Percentiles rank a stretch among this genome's conserved stretches.
phyloP scores from a whole-genome alignment of 2,888 invertebrate genomes.

The Ormia ochracea region DNA sequence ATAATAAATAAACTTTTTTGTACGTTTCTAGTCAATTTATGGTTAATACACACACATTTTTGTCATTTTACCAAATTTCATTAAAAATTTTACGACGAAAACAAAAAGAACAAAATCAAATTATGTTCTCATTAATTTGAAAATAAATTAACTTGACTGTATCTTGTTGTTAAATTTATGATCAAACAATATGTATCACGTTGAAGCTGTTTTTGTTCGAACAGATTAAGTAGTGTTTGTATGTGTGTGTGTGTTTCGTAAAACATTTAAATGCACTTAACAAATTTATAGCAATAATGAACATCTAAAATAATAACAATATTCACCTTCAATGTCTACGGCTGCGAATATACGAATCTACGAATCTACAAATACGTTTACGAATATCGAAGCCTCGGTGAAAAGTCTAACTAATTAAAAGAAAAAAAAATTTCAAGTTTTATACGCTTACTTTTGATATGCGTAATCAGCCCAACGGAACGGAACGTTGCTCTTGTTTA shows the following conservation, averaged over 20 bases:
- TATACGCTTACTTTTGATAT: not conserved
- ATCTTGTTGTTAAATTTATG: conserved; percentile 47
- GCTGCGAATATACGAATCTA: not conserved
- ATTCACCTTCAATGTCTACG: not conserved
- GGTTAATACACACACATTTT: not conserved
- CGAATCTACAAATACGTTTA: not conserved
- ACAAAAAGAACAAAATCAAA: conserved; percentile 15
- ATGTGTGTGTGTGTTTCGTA: not conserved
- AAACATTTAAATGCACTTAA: conserved; percentile 59
- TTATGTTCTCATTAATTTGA: conserved; percentile 31
- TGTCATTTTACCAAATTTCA: conserved; percentile 1
- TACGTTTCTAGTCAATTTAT: not conserved
- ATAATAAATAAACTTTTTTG: not conserved
- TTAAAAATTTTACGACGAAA: conserved; percentile 22
- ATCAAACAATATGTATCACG: conserved; percentile 45
- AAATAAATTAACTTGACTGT: conserved; percentile 33
- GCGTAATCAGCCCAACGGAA: not conserved
- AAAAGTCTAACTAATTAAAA: not conserved
- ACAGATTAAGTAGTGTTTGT: not conserved
- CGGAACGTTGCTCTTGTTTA: not conserved
- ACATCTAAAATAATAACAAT: not conserved
- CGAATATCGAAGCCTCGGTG: not conserved
- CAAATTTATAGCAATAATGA: conserved; percentile 49
- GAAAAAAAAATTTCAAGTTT: not conserved
- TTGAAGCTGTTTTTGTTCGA: conserved; percentile 7